Conservation (phyloP, 2,113 vertebrate species). For the Brachypodius melanocephalos region DNA sequence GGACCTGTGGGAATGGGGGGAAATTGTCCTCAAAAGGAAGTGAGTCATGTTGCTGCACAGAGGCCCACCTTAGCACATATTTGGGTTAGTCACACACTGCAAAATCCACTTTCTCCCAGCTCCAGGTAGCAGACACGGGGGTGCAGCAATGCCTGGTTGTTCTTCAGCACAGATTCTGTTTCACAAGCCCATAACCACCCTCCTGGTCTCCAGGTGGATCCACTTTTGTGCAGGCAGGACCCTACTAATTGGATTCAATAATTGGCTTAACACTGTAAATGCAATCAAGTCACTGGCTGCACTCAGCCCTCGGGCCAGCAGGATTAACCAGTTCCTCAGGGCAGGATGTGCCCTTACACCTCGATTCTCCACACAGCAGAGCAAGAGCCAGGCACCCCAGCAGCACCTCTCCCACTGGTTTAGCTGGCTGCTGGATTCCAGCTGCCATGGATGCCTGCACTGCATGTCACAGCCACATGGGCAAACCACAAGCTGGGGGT, state of each 20-base stretch:
- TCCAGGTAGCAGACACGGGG: background rate
- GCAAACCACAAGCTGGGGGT: rapidly evolving
- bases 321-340: conserved; percentile 11
- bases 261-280: background rate
- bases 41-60: background rate
- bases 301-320: background rate
- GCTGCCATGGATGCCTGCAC: background rate
- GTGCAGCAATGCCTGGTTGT: background rate
- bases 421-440: background rate
- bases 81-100: background rate
- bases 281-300: background rate
- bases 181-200: background rate
- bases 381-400: background rate
- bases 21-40: background rate
- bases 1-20: background rate
- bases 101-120: background rate
- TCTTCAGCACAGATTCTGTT: background rate
- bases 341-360: background rate
- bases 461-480: background rate
- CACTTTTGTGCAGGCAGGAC: background rate
- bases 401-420: background rate
- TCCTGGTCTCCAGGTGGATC: background rate
- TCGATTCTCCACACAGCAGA: rapidly evolving
- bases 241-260: background rate
- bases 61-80: background rate